Conservation (phyloP, 2,888 invertebrate genomes). For the Cataglyphis rosenhaueri region DNA sequence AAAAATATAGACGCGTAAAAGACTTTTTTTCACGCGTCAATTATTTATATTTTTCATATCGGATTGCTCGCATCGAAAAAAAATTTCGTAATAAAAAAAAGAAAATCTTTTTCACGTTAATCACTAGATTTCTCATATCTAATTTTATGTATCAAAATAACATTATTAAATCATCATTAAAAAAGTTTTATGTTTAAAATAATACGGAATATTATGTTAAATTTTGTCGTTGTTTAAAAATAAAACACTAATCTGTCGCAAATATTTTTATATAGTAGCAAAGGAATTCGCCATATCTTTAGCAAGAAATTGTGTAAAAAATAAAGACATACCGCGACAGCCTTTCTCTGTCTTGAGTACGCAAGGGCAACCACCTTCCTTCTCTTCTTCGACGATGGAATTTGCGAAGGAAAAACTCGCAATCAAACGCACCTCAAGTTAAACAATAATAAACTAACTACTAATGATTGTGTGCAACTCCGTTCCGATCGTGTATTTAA, state of each 20-base stretch:
- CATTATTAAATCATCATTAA: not conserved
- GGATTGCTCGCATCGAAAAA: not conserved
- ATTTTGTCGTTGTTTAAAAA: not conserved
- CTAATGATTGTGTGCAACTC: conserved; percentile 8
- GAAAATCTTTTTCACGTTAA: not conserved
- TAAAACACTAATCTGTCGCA: not conserved
- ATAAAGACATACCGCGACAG: not conserved
- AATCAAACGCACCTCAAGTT: not conserved
- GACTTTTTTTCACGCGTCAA: not conserved
- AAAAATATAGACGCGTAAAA: not conserved
- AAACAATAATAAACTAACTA: not conserved
- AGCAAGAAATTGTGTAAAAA: not conserved
- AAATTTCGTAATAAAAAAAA: conserved; percentile 11
- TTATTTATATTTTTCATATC: not conserved
- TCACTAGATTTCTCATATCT: not conserved
- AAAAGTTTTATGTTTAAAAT: not conserved
- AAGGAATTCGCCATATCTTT: not conserved
- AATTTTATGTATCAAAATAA: not conserved
- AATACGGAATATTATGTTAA: not conserved
- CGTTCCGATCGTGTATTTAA: conserved; percentile 36
- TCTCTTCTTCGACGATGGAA: not conserved
- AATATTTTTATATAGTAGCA: not conserved
- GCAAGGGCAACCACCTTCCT: not conserved
- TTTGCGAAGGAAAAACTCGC: conserved; percentile 24
- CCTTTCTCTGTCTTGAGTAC: not conserved